Conservation (phyloP, 2,113 vertebrate genomes). For the Campylorhamphus procurvoides region DNA sequence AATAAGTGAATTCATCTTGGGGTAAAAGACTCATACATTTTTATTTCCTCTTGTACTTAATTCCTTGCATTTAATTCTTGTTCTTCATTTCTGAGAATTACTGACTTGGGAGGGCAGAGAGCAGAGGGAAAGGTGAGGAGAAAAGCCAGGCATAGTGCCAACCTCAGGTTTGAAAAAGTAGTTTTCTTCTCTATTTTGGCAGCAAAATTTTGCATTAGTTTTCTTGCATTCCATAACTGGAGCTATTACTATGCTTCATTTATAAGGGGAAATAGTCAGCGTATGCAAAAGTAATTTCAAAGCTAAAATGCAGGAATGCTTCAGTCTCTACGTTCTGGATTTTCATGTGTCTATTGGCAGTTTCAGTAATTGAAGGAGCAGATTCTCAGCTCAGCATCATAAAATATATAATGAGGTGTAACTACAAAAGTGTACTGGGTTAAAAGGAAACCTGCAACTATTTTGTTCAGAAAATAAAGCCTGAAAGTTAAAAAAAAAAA, state of each 20-base stretch:
- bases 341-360: constrained; percentile 1
- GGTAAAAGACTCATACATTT: not conserved
- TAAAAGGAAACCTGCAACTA: not conserved
- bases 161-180: not conserved
- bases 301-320: constrained; percentile 9
- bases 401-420: not conserved
- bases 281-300: constrained; percentile 38
- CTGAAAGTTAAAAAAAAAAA: not conserved
- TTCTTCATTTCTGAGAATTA: not conserved
- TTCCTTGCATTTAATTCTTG: not conserved
- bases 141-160: not conserved
- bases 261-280: not conserved
- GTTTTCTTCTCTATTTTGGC: not conserved
- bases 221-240: not conserved
- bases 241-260: not conserved
- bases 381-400: not conserved
- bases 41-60: not conserved
- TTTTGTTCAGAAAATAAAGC: not conserved
- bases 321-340: not conserved
- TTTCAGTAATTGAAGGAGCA: constrained; percentile 32
- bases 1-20: not conserved
- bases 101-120: not conserved
- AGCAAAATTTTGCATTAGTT: not conserved
- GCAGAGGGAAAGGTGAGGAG: not conserved
- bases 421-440: not conserved